Base-by-base conservation (phyloP, 1,140 invertebrate species). In the Goniozus legneri region DNA sequence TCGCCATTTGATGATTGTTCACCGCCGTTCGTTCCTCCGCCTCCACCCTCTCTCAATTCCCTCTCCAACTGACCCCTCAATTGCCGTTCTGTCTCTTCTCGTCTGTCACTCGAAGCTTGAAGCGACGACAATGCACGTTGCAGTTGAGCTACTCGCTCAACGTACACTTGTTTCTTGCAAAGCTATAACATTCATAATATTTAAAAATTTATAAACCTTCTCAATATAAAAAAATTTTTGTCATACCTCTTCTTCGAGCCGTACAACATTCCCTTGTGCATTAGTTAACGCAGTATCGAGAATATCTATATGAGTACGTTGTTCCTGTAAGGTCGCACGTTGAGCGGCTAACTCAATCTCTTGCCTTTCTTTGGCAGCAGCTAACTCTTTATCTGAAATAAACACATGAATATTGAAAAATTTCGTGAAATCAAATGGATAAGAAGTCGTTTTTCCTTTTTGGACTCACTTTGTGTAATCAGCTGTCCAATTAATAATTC, bases 291-390 rank as follows among this genome's bases (percentile, higher is more conserved):
- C 92, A 18, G 86, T 91, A 65, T 96, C 93, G 21, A 96, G 78
- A 56, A 96, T 93, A 61, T 93, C 91, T 64, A 96, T 95, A 72
- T 95, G 91, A 13, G 88, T 91, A 49, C 91, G 79, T 71, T 95
- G 92, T 68, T 96, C 92, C 64, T 94, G 87, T 32, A 95, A 71
- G 14, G 91, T 95, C 15, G 88, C 89, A 60, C 88, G 77, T 69
- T 95, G 91, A 1, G 91, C 91, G 19, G 87, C 83, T 50, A 95
- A 77, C 76, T 97, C 92, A 34, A 94, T 89, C 76, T 95, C 91
- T 69, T 95, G 90, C 38, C 91, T 75, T 71, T 95, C 92, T 72
- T 92, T 93, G 13, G 86, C 84, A 34, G 87, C 88, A 24, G 84
- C 81, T 52, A 93, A 76, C 75, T 95, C 91, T 75, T 93, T 94